Evolutionary conservation across 2,888 invertebrate genomes (phyloP).

Genomic region (Megastigmus dorsalis): DNA sequence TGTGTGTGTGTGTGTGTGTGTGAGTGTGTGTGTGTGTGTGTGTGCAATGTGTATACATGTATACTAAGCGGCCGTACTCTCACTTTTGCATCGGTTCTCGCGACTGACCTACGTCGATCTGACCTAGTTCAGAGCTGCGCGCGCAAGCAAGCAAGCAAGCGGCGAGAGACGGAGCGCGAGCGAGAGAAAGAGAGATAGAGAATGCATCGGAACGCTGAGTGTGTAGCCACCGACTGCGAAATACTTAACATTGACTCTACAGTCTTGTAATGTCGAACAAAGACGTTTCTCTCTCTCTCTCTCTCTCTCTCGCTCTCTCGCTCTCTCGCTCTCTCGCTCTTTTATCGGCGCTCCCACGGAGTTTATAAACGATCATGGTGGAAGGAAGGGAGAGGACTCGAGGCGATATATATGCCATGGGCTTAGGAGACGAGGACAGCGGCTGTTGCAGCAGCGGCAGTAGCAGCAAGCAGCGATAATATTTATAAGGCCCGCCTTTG

Average conservation of each 20-base stretch:
- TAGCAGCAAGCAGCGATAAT: not conserved
- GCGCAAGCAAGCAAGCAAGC: too few species aligned
- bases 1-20: slow-evolving; percentile 38
- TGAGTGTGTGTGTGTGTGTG: too few species aligned
- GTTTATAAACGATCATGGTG: too few species aligned
- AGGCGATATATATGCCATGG: not conserved
- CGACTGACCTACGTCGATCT: slow-evolving; percentile 64
- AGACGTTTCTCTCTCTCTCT: too few species aligned
- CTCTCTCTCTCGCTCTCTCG: too few species aligned
- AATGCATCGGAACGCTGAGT: slow-evolving; percentile 19
- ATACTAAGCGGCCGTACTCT: slow-evolving; percentile 61
- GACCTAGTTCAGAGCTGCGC: slow-evolving; percentile 60
- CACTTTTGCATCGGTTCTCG: slow-evolving; percentile 63
- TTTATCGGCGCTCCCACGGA: not conserved
- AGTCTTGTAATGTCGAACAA: slow-evolving; percentile 17
- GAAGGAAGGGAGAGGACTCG: not conserved
- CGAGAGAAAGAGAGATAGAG: slow-evolving; percentile 14
- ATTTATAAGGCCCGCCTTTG: too few species aligned
- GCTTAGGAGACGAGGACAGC: not conserved
- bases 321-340: too few species aligned
- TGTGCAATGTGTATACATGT: too few species aligned
- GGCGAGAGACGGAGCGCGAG: not conserved
- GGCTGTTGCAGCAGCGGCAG: not conserved
- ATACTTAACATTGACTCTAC: slow-evolving; percentile 45
- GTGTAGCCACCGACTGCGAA: slow-evolving; percentile 12